phyloP scores from a whole-genome alignment of 2,113 vertebrate genomes.

The Xenotilapia longispinis region DNA sequence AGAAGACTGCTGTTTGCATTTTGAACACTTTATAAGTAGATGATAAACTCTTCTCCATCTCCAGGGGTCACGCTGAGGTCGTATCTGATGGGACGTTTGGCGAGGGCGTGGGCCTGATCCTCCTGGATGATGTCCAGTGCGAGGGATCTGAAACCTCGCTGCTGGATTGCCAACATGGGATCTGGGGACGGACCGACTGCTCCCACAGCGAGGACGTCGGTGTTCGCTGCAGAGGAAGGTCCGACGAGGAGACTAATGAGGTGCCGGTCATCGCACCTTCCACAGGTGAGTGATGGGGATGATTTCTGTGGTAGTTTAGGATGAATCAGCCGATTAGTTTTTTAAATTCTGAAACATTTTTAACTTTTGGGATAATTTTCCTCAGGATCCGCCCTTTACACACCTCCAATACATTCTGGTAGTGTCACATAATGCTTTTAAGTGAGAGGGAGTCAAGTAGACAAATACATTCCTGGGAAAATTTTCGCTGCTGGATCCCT shows the following conservation, averaged over 20 bases:
- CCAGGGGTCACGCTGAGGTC: slow-evolving; percentile 68
- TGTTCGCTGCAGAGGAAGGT: slow-evolving; percentile 68
- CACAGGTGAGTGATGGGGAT: slow-evolving; percentile 43
- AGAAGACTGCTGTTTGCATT: not conserved
- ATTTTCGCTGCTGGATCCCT: fast-evolving
- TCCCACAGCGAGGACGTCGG: slow-evolving; percentile 83
- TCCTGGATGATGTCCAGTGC: slow-evolving; percentile 84
- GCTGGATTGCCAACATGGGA: slow-evolving; percentile 80
- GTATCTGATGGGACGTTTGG: slow-evolving; percentile 66
- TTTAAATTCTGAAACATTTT: not conserved
- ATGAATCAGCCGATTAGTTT: fast-evolving
- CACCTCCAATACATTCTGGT: not conserved
- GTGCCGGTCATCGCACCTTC: slow-evolving; percentile 58
- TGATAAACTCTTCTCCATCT: not conserved
- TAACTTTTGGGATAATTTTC: not conserved
- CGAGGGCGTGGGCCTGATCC: slow-evolving; percentile 77
- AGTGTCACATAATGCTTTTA: not conserved
- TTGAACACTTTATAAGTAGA: not conserved
- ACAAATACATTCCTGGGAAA: not conserved
- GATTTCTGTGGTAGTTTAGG: not conserved
- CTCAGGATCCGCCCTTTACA: not conserved
- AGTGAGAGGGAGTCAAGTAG: not conserved
- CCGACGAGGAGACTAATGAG: slow-evolving; percentile 61
- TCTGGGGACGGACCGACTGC: slow-evolving; percentile 87
- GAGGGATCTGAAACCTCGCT: slow-evolving; percentile 79